phyloP scores from a whole-genome alignment of 2,113 vertebrate species.

The Nyctereutes procyonoides region DNA sequence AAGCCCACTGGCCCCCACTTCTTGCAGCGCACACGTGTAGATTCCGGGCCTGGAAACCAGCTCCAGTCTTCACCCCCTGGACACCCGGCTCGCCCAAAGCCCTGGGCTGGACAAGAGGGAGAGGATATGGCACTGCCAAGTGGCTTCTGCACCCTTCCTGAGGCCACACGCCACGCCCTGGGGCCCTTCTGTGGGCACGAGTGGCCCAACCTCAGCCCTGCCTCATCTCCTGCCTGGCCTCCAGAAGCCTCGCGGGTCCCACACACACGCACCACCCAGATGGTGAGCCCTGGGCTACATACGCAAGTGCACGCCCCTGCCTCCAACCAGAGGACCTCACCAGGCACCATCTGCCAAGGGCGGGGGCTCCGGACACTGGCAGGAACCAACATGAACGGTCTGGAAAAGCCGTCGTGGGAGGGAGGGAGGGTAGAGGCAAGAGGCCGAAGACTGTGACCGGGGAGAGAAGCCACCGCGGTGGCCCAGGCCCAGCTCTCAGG shows the following conservation, averaged over 20 bases:
- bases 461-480: not conserved
- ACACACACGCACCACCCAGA: not conserved
- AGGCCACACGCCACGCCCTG: not conserved
- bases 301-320: not conserved
- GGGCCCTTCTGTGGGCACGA: fast-evolving
- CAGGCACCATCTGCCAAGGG: not conserved
- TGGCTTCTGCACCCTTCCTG: not conserved
- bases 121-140: not conserved
- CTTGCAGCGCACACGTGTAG: fast-evolving
- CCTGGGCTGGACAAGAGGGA: not conserved
- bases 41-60: not conserved
- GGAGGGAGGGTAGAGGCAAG: too few species aligned
- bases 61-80: fast-evolving
- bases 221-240: not conserved
- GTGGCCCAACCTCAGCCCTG: not conserved
- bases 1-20: not conserved
- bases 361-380: fast-evolving
- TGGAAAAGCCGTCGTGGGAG: fast-evolving
- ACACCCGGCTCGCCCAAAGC: not conserved
- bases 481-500: not conserved
- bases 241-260: not conserved
- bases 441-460: fast-evolving
- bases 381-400: not conserved
- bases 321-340: not conserved
- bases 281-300: fast-evolving